Percentiles rank a stretch among this genome's conserved stretches.
These are phyloP conservation scores for Deroplatys truncata DNA, from an alignment of 2,888 invertebrate genomes.

Conservation along the genomic window DNA sequence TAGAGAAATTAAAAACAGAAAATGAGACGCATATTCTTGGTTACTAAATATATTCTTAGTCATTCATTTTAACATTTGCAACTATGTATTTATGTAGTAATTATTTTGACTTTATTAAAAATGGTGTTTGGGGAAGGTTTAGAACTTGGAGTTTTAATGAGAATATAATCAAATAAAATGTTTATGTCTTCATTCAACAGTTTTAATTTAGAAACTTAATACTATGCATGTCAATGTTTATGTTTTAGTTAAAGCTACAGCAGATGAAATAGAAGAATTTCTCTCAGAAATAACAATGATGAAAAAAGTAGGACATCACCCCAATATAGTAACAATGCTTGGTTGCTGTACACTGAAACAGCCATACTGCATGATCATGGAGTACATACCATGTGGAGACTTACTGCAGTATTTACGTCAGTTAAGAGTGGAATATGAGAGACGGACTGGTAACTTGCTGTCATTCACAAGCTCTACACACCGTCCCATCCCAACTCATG, in stretches of 20 bases:
- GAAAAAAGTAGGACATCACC: conserved; percentile 71
- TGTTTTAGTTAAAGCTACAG: conserved; percentile 40
- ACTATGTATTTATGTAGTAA: too few relatives aligned
- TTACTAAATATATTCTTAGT: too few relatives aligned
- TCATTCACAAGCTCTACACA: neutral
- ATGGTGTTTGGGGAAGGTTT: too few relatives aligned
- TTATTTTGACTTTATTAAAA: too few relatives aligned
- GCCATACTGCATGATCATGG: conserved; percentile 71
- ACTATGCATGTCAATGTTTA: neutral
- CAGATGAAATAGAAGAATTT: conserved; percentile 57
- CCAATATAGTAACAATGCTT: conserved; percentile 68
- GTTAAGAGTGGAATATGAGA: conserved; percentile 27
- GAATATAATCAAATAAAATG: too few relatives aligned
- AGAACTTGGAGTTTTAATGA: too few relatives aligned
- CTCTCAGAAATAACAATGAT: conserved; percentile 72
- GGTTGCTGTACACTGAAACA: conserved; percentile 68
- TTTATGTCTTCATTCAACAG: too few relatives aligned
- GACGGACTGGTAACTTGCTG: neutral
- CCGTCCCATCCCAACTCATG: neutral
- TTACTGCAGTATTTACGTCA: conserved; percentile 56
- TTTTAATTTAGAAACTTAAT: too few relatives aligned
- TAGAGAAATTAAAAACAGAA: too few relatives aligned
- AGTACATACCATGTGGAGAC: conserved; percentile 75
- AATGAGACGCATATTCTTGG: too few relatives aligned
- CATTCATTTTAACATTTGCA: too few relatives aligned